These are phyloP conservation scores for Plecotus auritus DNA, from an alignment of 2,113 vertebrate species.

Conservation along the genomic window DNA sequence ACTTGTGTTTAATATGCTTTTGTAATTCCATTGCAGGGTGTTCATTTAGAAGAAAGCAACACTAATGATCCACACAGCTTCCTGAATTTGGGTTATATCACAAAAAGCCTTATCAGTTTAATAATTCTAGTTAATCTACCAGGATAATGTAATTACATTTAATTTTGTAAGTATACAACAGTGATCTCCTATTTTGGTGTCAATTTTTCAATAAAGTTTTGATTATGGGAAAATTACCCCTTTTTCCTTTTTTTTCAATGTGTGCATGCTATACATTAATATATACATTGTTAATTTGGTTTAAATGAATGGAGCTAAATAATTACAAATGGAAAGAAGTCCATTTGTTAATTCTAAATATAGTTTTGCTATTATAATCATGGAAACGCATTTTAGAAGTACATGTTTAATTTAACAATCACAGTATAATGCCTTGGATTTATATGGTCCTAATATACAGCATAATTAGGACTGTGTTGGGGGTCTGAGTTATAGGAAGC, in stretches of 20 bases:
- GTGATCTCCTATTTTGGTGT: constrained; percentile 70
- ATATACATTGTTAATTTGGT: background rate
- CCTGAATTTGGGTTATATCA: constrained; percentile 52
- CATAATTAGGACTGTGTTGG: background rate
- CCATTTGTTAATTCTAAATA: background rate
- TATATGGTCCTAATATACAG: background rate
- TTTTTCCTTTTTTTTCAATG: background rate
- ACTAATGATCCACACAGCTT: constrained; percentile 76
- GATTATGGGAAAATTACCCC: constrained; percentile 60
- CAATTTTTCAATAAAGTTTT: constrained; percentile 78
- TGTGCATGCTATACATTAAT: background rate
- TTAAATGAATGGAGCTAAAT: background rate
- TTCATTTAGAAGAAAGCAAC: constrained; percentile 93
- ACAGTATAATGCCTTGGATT: background rate
- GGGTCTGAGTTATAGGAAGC: background rate
- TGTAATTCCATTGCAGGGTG: constrained; percentile 84
- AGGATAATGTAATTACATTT: constrained; percentile 65
- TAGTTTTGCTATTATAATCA: background rate
- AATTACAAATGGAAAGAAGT: background rate
- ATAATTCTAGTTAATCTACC: constrained; percentile 66
- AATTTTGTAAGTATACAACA: constrained; percentile 71
- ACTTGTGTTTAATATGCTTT: background rate
- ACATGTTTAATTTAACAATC: background rate
- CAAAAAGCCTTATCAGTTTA: constrained; percentile 78
- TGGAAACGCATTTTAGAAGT: constrained; percentile 2